phyloP scores from a whole-genome alignment of 2,888 invertebrate genomes.

The Ophraella communa region DNA sequence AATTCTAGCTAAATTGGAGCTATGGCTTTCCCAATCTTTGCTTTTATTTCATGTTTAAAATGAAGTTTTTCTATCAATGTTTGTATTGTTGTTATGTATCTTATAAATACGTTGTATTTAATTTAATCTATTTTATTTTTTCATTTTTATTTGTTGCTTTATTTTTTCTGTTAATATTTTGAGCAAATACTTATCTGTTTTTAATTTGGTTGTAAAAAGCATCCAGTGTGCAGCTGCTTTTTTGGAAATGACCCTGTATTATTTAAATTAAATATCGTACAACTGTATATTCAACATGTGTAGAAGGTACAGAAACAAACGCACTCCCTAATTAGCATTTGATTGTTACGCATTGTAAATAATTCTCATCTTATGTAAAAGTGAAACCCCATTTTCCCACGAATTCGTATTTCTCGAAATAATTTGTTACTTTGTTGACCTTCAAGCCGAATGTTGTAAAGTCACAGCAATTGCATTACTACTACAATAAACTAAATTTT shows the following conservation, averaged over 20 bases:
- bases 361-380: background rate
- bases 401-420: background rate
- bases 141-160: too few species aligned
- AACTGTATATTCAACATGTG: background rate
- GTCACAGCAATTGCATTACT: background rate
- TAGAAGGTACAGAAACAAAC: background rate
- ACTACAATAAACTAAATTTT: too few species aligned
- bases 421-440: background rate
- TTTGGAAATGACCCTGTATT: background rate
- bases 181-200: too few species aligned
- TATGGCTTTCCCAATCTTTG: too few species aligned
- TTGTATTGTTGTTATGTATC: too few species aligned
- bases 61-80: too few species aligned
- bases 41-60: too few species aligned
- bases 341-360: constrained; percentile 5
- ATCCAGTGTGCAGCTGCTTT: background rate
- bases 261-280: background rate
- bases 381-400: background rate
- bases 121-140: too few species aligned
- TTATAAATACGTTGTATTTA: too few species aligned
- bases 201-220: too few species aligned
- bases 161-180: too few species aligned
- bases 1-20: too few species aligned
- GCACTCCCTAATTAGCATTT: background rate
- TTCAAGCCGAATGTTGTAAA: background rate